Conservation (phyloP, 2,113 vertebrate species). For the Sisor rabdophorus region DNA sequence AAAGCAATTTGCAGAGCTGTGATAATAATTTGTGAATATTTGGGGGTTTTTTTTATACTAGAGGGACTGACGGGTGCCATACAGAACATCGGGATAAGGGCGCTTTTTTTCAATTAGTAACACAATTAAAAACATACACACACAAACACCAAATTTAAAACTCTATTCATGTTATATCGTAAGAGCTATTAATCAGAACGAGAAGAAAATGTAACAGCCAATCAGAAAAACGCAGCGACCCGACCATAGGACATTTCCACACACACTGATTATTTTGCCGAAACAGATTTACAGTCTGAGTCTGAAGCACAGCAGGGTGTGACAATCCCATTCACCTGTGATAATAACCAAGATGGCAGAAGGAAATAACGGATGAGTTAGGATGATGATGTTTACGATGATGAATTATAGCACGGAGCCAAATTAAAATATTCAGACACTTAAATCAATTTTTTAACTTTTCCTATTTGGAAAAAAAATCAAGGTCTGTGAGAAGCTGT, state of each 20-base stretch:
- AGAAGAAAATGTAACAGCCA: conserved; percentile 12
- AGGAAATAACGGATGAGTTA: conserved; percentile 35
- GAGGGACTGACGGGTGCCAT: not conserved
- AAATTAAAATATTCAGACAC: not conserved
- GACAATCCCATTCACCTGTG: conserved; percentile 42
- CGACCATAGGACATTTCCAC: conserved; percentile 28
- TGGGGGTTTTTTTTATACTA: not conserved
- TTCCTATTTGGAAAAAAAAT: not conserved
- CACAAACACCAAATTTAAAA: conserved; percentile 13
- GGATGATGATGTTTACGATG: conserved; percentile 24
- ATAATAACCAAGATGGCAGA: conserved; percentile 37
- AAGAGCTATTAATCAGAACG: conserved; percentile 37
- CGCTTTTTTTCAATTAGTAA: conserved; percentile 15
- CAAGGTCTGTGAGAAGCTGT: not conserved
- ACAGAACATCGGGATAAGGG: not conserved
- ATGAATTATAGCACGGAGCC: conserved; percentile 24
- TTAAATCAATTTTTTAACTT: not conserved
- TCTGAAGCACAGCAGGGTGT: conserved; percentile 40
- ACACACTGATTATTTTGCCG: conserved; percentile 36
- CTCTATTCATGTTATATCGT: conserved; percentile 16
- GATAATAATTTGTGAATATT: conserved; percentile 11
- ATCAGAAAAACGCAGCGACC: conserved; percentile 27
- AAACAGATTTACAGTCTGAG: conserved; percentile 41
- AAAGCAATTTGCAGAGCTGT: conserved; percentile 6
- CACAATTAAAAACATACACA: conserved; percentile 12